phyloP scores from a whole-genome alignment of 23 tunicate species.

The Oikopleura dioica region DNA sequence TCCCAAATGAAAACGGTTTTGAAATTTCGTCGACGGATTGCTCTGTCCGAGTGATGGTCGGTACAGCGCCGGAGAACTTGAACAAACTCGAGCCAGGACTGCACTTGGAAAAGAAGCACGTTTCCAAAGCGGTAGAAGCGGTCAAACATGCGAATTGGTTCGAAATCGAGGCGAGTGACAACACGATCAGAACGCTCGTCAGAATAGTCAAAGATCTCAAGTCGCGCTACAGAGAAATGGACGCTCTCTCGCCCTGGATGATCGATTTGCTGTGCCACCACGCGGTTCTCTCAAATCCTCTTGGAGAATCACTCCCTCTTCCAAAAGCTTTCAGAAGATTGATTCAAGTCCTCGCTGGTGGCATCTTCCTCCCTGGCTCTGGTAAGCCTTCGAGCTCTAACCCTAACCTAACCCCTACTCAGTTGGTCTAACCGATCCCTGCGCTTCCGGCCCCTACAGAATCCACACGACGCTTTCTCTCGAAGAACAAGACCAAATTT shows the following conservation, averaged over 20 bases:
- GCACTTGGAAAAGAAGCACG: constrained; percentile 34
- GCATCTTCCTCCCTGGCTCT: background rate
- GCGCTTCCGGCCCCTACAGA: constrained; percentile 66
- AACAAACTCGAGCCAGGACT: constrained; percentile 26
- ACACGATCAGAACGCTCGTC: constrained; percentile 53
- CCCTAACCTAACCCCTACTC: too few species aligned
- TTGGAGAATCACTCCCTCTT: constrained; percentile 43
- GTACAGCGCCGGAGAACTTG: constrained; percentile 40
- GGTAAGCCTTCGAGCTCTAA: too few species aligned
- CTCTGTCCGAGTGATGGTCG: constrained; percentile 33
- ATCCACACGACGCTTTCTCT: constrained; percentile 26
- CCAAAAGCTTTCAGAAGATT: constrained; percentile 42
- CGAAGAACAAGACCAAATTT: constrained; percentile 20
- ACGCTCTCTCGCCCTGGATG: constrained; percentile 73
- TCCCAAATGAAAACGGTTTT: constrained; percentile 27
- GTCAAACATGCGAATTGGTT: constrained; percentile 79
- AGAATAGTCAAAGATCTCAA: constrained; percentile 50
- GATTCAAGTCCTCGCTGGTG: background rate
- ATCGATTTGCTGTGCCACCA: constrained; percentile 72
- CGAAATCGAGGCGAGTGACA: constrained; percentile 67
- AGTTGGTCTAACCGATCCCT: constrained; percentile 77
- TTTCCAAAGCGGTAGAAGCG: constrained; percentile 54
- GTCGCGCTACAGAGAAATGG: constrained; percentile 40
- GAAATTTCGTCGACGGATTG: constrained; percentile 14
- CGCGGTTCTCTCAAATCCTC: constrained; percentile 64